Conservation (phyloP, 92 coral and sea anemone genomes). For the Chrysogorgia sp. region DNA sequence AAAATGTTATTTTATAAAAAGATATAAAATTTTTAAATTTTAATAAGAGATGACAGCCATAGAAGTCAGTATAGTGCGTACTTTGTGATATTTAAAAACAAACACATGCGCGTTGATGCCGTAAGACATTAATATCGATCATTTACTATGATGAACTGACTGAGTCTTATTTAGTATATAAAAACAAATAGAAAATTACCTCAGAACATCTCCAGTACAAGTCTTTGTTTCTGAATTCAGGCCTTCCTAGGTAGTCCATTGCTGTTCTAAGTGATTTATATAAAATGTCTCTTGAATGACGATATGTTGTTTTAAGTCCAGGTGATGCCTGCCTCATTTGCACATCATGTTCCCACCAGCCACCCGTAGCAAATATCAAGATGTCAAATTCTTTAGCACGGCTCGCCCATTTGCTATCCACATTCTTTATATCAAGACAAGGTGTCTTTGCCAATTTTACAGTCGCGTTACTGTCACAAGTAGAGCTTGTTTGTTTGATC, state of each 20-base stretch:
- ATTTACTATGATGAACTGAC: no score
- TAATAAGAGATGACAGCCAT: no score
- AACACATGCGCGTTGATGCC: no score
- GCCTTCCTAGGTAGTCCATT: conserved; percentile 11
- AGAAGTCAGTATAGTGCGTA: no score
- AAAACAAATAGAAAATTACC: no score
- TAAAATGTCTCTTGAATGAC: background rate
- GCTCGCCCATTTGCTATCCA: conserved; percentile 25
- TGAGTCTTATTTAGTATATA: no score
- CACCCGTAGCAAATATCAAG: conserved; percentile 32
- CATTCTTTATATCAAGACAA: background rate
- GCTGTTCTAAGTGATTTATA: conserved; percentile 15
- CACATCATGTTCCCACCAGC: conserved; percentile 46
- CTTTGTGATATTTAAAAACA: no score
- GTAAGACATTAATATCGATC: no score
- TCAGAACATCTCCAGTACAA: conserved; percentile 43
- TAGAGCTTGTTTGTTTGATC: background rate
- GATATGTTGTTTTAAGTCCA: conserved; percentile 2
- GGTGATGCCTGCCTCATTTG: conserved; percentile 23
- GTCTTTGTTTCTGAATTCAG: conserved; percentile 12
- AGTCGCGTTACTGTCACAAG: conserved; percentile 35
- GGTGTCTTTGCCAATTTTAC: conserved; percentile 24
- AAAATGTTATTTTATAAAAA: no score
- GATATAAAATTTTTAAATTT: no score
- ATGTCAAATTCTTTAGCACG: conserved; percentile 35